A percentile compares a stretch with the other conserved stretches of the same genome.
Evolutionary conservation across 2,888 invertebrate genomes (phyloP).

Genomic region (Abrostola tripartita): DNA sequence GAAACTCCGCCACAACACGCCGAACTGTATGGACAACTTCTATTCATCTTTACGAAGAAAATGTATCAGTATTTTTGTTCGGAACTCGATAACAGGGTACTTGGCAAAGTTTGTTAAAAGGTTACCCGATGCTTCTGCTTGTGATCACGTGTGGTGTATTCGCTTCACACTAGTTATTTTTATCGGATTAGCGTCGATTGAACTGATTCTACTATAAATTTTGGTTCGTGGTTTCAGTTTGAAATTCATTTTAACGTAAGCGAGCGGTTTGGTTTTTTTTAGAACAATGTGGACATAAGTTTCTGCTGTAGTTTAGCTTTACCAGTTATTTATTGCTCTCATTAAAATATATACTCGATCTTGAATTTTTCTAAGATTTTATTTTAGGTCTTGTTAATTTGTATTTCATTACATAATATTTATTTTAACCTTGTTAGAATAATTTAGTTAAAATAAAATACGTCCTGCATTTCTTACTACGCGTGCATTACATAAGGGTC

Average conservation of each 20-base stretch:
- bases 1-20: constrained; percentile 40
- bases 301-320: too few species aligned
- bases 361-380: too few species aligned
- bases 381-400: too few species aligned
- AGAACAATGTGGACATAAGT: too few species aligned
- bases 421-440: too few species aligned
- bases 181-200: not conserved
- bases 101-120: constrained; percentile 68
- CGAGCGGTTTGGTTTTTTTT: too few species aligned
- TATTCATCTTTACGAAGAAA: constrained; percentile 56
- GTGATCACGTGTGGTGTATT: constrained; percentile 23
- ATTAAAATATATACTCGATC: too few species aligned
- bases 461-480: too few species aligned
- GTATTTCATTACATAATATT: too few species aligned
- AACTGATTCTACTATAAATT: not conserved
- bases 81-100: constrained; percentile 68
- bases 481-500: too few species aligned
- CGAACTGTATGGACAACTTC: constrained; percentile 32
- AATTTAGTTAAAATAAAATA: too few species aligned
- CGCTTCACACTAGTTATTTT: constrained; percentile 26
- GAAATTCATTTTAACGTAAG: not conserved
- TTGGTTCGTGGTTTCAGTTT: not conserved
- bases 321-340: too few species aligned
- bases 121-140: constrained; percentile 63
- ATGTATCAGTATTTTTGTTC: constrained; percentile 71